Conservation (phyloP, 2,797 vertebrate genomes). For the Amphiprion clarkii region DNA sequence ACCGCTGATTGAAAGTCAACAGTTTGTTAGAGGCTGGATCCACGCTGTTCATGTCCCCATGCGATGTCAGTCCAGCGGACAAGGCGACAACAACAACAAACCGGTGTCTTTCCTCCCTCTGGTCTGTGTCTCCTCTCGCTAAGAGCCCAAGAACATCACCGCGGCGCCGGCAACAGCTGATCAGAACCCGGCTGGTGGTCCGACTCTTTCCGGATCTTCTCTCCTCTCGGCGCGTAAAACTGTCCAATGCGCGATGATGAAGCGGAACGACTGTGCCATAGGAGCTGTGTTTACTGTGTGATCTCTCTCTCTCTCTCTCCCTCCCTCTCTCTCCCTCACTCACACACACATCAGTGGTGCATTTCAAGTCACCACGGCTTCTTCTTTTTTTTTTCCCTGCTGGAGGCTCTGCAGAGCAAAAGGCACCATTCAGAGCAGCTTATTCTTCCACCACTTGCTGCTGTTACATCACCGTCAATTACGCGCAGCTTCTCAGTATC, state of each 20-base stretch:
- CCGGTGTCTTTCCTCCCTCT: conserved; percentile 35
- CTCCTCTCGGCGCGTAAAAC: conserved; percentile 41
- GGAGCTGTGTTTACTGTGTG: conserved; percentile 49
- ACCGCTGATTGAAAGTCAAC: conserved; percentile 92
- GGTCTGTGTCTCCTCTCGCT: conserved; percentile 22
- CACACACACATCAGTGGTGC: conserved; percentile 39
- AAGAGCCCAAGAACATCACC: conserved; percentile 64
- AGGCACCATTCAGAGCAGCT: conserved; percentile 41
- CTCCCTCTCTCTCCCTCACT: conserved; percentile 1
- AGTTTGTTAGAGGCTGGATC: conserved; percentile 89
- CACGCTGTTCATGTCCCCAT: conserved; percentile 88
- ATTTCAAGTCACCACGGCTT: conserved; percentile 49
- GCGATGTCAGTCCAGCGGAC: conserved; percentile 79
- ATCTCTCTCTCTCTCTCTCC: conserved; percentile 13
- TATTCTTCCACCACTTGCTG: conserved; percentile 28
- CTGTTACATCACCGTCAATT: conserved; percentile 65
- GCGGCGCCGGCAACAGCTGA: conserved; percentile 57
- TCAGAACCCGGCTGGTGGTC: conserved; percentile 34
- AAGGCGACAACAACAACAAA: conserved; percentile 50
- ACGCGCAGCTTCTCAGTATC: conserved; percentile 30
- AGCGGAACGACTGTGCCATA: conserved; percentile 60
- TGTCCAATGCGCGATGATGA: conserved; percentile 57
- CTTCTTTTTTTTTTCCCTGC: conserved; percentile 4
- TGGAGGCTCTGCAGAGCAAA: conserved; percentile 48
- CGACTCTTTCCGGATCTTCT: conserved; percentile 35